phyloP scores from a whole-genome alignment of 2,888 invertebrate genomes.

The Dasysyrphus albostriatus region DNA sequence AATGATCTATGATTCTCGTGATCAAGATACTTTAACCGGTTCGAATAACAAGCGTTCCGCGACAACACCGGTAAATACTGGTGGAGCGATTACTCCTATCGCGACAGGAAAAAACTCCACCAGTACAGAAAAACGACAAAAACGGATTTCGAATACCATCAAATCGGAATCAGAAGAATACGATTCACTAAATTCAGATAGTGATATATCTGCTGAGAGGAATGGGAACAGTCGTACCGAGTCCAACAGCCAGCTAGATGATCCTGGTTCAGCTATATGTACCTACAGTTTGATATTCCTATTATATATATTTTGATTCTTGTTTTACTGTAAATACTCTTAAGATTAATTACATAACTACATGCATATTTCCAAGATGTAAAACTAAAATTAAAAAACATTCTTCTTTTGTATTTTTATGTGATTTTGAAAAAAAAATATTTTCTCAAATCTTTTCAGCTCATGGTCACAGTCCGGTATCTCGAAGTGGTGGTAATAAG shows the following conservation, averaged over 20 bases:
- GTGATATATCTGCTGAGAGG: constrained; percentile 84
- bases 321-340: no score
- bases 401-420: background rate
- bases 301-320: background rate
- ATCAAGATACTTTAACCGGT: constrained; percentile 79
- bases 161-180: constrained; percentile 86
- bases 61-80: constrained; percentile 59
- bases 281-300: constrained; percentile 1
- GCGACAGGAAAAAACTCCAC: constrained; percentile 76
- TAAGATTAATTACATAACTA: no score
- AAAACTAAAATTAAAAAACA: no score
- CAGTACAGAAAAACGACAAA: constrained; percentile 82
- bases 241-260: constrained; percentile 84
- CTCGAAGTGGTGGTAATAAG: constrained; percentile 76
- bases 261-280: constrained; percentile 81
- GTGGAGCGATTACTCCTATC: constrained; percentile 76
- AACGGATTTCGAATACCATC: constrained; percentile 85
- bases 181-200: constrained; percentile 86
- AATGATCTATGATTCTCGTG: constrained; percentile 80
- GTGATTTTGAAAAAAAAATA: background rate
- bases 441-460: constrained; percentile 71
- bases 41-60: constrained; percentile 79
- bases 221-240: constrained; percentile 84
- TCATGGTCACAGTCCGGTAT: constrained; percentile 82
- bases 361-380: no score